phyloP scores from a whole-genome alignment of 1,140 invertebrate genomes.

The Euwallacea fornicatus region DNA sequence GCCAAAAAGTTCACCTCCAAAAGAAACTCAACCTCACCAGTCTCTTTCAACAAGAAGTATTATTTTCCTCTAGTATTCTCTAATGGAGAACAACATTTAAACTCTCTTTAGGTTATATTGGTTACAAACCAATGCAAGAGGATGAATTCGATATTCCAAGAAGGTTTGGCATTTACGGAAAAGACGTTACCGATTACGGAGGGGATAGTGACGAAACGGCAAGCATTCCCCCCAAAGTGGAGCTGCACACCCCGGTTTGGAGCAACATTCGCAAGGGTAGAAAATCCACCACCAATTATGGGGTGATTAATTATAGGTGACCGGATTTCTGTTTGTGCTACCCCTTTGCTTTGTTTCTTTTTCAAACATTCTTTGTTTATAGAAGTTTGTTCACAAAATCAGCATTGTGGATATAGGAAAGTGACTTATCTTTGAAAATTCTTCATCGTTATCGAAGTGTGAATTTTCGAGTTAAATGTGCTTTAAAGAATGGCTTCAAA shows the following conservation, averaged over 20 bases:
- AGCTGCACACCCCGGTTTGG: constrained; percentile 52
- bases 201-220: constrained; percentile 44
- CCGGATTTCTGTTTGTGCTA: constrained; percentile 7
- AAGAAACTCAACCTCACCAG: too few relatives aligned
- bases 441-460: too few relatives aligned
- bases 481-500: too few relatives aligned
- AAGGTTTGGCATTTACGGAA: constrained; percentile 49
- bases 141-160: constrained; percentile 30
- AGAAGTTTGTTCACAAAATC: too few relatives aligned
- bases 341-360: neutral
- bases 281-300: constrained; percentile 28
- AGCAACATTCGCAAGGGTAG: constrained; percentile 52
- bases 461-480: too few relatives aligned
- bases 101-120: constrained; percentile 30
- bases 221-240: constrained; percentile 45
- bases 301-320: constrained; percentile 33
- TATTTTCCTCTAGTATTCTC: too few relatives aligned
- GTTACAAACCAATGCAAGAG: constrained; percentile 45
- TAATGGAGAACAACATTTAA: neutral
- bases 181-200: constrained; percentile 41
- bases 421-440: too few relatives aligned
- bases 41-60: too few relatives aligned
- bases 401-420: too few relatives aligned
- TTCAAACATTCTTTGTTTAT: too few relatives aligned
- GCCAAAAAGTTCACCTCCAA: too few relatives aligned